These are phyloP conservation scores for Liposcelis brunnea DNA, from an alignment of 2,888 invertebrate genomes.

Conservation along the genomic window DNA sequence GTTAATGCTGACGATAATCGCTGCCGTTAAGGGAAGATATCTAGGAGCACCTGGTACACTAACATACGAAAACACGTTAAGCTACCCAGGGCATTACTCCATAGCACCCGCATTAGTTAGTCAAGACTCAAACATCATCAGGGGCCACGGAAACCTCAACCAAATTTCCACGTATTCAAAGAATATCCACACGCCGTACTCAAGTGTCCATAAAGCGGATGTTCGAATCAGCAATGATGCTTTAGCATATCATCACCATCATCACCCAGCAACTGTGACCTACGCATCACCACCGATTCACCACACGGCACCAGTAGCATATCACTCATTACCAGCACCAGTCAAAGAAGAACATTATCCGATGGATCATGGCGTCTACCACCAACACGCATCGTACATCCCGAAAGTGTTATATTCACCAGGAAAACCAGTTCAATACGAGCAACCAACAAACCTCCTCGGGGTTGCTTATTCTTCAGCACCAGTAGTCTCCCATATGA, in stretches of 20 bases:
- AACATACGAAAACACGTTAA: too few relatives aligned
- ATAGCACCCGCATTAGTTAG: constrained; percentile 15
- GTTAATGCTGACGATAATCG: too few relatives aligned
- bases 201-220: constrained; percentile 17
- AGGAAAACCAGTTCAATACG: too few relatives aligned
- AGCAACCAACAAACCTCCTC: constrained; percentile 5
- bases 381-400: too few relatives aligned
- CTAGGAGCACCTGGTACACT: too few relatives aligned
- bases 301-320: too few relatives aligned
- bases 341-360: too few relatives aligned
- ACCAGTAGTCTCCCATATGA: constrained; percentile 16
- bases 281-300: too few relatives aligned
- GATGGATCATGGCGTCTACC: too few relatives aligned
- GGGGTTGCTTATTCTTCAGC: constrained; percentile 17
- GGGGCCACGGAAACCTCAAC: constrained; percentile 16
- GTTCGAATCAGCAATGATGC: constrained; percentile 17
- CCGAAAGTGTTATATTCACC: too few relatives aligned
- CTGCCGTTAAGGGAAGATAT: too few relatives aligned
- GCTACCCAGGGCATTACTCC: constrained; percentile 7
- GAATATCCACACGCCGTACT: constrained; percentile 17
- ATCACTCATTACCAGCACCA: too few relatives aligned
- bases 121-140: constrained; percentile 16
- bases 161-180: constrained; percentile 17
- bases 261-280: constrained; percentile 9
- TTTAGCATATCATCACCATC: constrained; percentile 10